Evolutionary conservation across 2,797 vertebrate genomes (phyloP).

Genomic region (Silurus lanzhouensis): DNA sequence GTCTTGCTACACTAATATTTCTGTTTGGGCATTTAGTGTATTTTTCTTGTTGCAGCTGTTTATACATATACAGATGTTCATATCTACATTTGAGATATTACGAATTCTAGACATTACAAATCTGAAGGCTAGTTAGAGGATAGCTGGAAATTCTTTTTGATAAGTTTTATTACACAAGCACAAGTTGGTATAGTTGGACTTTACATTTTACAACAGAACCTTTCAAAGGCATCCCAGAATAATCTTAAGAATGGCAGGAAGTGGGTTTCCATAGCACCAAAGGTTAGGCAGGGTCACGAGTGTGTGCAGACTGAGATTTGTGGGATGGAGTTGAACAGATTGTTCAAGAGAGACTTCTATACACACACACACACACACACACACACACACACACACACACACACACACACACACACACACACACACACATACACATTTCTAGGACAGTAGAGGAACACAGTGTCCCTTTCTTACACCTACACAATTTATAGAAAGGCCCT

Average conservation of each 20-base stretch:
- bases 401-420: conserved; percentile 10
- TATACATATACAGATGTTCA: too few relatives aligned
- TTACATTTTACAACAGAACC: conserved; percentile 18
- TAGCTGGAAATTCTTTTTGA: not conserved
- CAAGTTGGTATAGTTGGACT: conserved; percentile 13
- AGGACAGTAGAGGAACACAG: conserved; percentile 30
- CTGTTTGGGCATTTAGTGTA: not conserved
- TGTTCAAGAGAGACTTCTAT: conserved; percentile 31
- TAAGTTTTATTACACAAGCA: not conserved
- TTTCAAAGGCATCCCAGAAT: conserved; percentile 44
- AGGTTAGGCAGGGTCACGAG: conserved; percentile 48
- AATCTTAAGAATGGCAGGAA: conserved; percentile 57
- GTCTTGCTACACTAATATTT: not conserved
- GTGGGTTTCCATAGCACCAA: conserved; percentile 39
- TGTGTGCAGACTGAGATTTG: conserved; percentile 40
- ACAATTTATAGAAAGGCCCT: conserved; percentile 43
- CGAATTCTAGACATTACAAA: not conserved
- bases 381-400: conserved; percentile 1
- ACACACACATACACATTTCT: conserved; percentile 16
- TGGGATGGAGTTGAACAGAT: conserved; percentile 41
- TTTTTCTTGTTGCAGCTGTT: not conserved
- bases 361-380: conserved; percentile 22
- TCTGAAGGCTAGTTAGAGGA: not conserved
- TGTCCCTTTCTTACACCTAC: conserved; percentile 40
- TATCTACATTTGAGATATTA: not conserved